Evolutionary conservation across 2,797 vertebrate species (phyloP).

Genomic region (Sebastes kiyomatsui): DNA sequence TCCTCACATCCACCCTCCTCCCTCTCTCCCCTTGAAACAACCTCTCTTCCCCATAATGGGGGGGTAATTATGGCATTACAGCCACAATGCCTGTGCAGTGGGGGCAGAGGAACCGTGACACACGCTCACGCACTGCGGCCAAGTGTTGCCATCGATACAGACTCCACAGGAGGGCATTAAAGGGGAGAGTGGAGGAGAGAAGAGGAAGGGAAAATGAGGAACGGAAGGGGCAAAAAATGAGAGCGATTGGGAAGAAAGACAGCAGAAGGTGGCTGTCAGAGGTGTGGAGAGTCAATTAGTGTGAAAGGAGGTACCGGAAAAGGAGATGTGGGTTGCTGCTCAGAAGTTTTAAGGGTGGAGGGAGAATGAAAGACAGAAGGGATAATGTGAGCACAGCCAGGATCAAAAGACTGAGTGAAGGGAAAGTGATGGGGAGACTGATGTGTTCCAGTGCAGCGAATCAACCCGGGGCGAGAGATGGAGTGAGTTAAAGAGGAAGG

Average conservation of each 20-base stretch:
- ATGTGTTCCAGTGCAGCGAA: constrained; percentile 35
- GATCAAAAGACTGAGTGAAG: constrained; percentile 39
- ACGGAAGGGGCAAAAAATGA: background rate
- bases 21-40: background rate
- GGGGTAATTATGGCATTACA: constrained; percentile 75
- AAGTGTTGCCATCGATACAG: constrained; percentile 59
- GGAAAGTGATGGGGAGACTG: background rate
- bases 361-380: constrained; percentile 9
- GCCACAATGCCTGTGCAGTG: constrained; percentile 58
- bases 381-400: constrained; percentile 1
- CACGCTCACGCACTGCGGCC: constrained; percentile 53
- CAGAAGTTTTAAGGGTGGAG: background rate
- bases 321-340: background rate
- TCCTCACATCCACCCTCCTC: background rate
- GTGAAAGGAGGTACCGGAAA: background rate
- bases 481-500: background rate
- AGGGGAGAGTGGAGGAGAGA: background rate
- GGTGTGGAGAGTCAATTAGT: constrained; percentile 47
- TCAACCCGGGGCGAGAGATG: constrained; percentile 28
- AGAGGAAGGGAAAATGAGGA: background rate
- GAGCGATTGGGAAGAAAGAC: background rate
- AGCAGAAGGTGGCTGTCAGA: constrained; percentile 18
- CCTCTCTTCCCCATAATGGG: constrained; percentile 56
- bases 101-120: constrained; percentile 68
- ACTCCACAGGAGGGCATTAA: constrained; percentile 57